Percentiles rank a stretch among this genome's conserved stretches.
phyloP scores from a whole-genome alignment of 2,797 vertebrate genomes.

The Sebastes reedi region DNA sequence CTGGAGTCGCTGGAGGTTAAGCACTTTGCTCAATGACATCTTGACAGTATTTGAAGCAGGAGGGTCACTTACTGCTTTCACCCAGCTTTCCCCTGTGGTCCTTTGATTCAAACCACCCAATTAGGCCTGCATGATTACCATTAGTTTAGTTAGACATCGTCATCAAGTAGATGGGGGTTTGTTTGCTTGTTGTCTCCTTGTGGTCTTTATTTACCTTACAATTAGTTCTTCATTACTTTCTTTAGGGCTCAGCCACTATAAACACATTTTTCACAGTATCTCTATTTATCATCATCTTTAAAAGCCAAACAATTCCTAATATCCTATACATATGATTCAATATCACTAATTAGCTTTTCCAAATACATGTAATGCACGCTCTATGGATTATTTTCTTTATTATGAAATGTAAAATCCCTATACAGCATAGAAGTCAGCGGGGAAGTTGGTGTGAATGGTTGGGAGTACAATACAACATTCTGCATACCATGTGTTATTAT shows the following conservation, averaged over 20 bases:
- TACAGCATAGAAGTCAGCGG: background rate
- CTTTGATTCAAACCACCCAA: slow-evolving; percentile 18
- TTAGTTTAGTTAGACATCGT: slow-evolving; percentile 10
- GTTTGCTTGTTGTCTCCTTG: background rate
- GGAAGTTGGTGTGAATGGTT: background rate
- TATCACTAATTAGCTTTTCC: background rate
- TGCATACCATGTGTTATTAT: background rate
- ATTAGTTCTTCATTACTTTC: background rate
- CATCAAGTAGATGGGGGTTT: background rate
- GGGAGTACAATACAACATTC: background rate
- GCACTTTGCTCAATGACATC: slow-evolving; percentile 7
- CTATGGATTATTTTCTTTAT: background rate
- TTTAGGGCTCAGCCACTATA: background rate
- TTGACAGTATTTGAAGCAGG: slow-evolving; percentile 17
- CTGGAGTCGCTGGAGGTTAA: slow-evolving; percentile 1
- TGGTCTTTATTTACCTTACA: slow-evolving; percentile 14
- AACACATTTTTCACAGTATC: background rate
- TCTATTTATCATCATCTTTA: background rate
- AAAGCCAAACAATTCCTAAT: background rate
- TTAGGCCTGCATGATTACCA: slow-evolving; percentile 18
- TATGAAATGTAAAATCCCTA: background rate
- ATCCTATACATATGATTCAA: background rate
- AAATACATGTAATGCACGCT: background rate
- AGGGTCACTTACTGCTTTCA: slow-evolving; percentile 1
- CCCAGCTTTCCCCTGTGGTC: background rate